Conservation (phyloP, 2,797 vertebrate genomes). For the Molossus alvarezi region DNA sequence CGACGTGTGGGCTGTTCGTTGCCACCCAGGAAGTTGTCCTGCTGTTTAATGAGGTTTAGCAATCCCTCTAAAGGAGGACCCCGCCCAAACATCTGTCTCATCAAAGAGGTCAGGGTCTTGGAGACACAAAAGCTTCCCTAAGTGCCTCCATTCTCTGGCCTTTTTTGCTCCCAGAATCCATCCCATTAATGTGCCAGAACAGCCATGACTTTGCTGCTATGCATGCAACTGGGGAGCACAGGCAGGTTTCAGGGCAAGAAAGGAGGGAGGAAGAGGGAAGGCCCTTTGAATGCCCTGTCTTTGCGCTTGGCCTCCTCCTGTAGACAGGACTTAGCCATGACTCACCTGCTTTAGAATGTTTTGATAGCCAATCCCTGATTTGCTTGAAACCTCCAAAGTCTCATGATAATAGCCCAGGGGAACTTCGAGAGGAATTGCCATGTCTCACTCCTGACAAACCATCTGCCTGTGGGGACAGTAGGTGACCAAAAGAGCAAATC, state of each 20-base stretch:
- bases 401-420: slow-evolving; percentile 7
- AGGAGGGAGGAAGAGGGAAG: background rate
- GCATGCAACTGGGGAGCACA: background rate
- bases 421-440: background rate
- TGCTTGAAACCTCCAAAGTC: slow-evolving; percentile 21
- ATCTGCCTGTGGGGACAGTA: background rate
- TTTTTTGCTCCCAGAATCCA: slow-evolving; percentile 57
- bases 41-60: slow-evolving; percentile 78
- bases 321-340: background rate
- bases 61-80: slow-evolving; percentile 59
- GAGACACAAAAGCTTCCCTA: slow-evolving; percentile 70
- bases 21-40: slow-evolving; percentile 63
- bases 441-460: background rate
- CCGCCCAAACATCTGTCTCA: slow-evolving; percentile 77
- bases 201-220: slow-evolving; percentile 42
- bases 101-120: slow-evolving; percentile 57
- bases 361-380: slow-evolving; percentile 65
- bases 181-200: background rate
- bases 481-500: background rate
- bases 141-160: slow-evolving; percentile 56
- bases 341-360: slow-evolving; percentile 71
- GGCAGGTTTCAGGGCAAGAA: background rate
- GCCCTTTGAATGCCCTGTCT: background rate
- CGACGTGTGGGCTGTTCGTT: background rate
- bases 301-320: slow-evolving; percentile 4